These are phyloP conservation scores for Taurulus bubalis DNA, from an alignment of 2,113 vertebrate genomes.

Conservation along the genomic window DNA sequence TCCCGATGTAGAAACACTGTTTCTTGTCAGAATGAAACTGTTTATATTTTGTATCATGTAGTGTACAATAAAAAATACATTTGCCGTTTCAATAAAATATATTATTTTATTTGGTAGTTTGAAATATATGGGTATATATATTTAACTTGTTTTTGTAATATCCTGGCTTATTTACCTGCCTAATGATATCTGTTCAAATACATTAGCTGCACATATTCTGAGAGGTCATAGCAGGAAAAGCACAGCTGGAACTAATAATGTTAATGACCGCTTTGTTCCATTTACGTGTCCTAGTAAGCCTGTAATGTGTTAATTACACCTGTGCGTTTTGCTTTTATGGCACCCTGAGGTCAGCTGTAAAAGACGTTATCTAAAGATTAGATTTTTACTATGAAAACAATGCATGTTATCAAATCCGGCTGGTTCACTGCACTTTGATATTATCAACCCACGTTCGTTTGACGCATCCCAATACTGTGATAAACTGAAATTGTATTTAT, in stretches of 20 bases:
- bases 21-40: slow-evolving; percentile 16
- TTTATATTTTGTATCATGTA: slow-evolving; percentile 33
- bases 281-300: no score
- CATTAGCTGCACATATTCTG: not conserved
- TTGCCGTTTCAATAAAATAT: slow-evolving; percentile 20
- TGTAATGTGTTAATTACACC: not conserved
- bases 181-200: not conserved
- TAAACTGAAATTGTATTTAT: not conserved
- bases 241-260: slow-evolving; percentile 8
- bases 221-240: not conserved
- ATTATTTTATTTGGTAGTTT: not conserved
- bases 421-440: not conserved
- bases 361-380: not conserved
- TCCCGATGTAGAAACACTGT: not conserved
- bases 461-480: not conserved
- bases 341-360: not conserved
- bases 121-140: no score
- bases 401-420: not conserved
- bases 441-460: not conserved
- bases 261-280: not conserved
- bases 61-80: slow-evolving; percentile 6
- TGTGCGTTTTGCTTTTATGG: not conserved
- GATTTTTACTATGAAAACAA: not conserved
- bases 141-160: slow-evolving; percentile 20
- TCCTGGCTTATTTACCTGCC: not conserved